Conservation (phyloP, 1,140 invertebrate species). For the Phymastichus coffea region DNA sequence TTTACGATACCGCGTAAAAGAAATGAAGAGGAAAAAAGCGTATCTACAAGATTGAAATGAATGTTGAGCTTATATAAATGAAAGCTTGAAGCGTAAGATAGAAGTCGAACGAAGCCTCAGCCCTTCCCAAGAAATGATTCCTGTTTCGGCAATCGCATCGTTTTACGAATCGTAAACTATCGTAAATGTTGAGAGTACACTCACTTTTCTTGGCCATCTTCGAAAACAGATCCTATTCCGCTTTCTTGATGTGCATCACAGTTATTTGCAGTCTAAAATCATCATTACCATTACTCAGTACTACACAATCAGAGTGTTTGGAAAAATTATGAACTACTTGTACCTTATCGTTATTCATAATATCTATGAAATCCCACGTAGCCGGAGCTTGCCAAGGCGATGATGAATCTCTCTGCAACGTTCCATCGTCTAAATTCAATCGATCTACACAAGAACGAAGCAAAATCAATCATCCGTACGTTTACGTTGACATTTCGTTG, state of each 20-base stretch:
- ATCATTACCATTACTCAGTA: too few relatives aligned
- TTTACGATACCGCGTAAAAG: too few relatives aligned
- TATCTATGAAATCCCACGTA: constrained; percentile 67
- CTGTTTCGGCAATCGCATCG: constrained; percentile 8
- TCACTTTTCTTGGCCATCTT: constrained; percentile 64
- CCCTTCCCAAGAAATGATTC: constrained; percentile 22
- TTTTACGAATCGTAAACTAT: constrained; percentile 1
- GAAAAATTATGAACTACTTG: neutral
- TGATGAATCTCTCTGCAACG: constrained; percentile 44
- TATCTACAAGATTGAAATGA: neutral
- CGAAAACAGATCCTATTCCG: constrained; percentile 60
- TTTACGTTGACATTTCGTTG: neutral
- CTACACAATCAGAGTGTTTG: neutral
- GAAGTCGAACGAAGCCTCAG: constrained; percentile 31
- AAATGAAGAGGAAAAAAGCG: neutral
- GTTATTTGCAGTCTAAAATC: constrained; percentile 57
- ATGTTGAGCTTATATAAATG: constrained; percentile 1
- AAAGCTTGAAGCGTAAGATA: constrained; percentile 12
- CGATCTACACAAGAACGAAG: constrained; percentile 46
- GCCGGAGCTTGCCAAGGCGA: constrained; percentile 49
- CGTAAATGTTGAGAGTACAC: constrained; percentile 37
- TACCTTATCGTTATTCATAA: constrained; percentile 66
- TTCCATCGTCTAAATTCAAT: constrained; percentile 51
- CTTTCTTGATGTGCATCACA: constrained; percentile 62
- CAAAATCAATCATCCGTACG: neutral